Percentiles rank a stretch among this genome's conserved stretches.
Evolutionary conservation across 1,140 invertebrate species (phyloP).

Genomic region (Bombus soroeensis): DNA sequence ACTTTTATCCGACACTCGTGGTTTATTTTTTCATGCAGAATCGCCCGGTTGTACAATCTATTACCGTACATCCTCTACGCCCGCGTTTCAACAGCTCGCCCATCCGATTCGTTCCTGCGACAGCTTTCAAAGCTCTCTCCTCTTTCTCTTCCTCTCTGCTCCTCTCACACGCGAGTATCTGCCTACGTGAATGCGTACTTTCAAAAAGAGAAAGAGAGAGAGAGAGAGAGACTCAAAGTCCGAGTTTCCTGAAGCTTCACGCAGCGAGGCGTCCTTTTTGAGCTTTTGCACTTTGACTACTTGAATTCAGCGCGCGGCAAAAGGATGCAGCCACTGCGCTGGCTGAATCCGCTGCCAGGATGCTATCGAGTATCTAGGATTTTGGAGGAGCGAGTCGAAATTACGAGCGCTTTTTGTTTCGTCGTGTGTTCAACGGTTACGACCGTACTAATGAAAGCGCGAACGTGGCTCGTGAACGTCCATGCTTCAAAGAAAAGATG

Average conservation of each 20-base stretch:
- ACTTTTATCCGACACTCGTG: background rate
- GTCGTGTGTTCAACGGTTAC: background rate
- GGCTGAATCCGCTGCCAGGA: background rate
- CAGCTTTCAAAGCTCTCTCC: constrained; percentile 35
- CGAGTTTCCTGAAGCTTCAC: constrained; percentile 7
- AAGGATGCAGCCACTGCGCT: background rate
- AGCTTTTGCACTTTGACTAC: constrained; percentile 42
- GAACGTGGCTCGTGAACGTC: background rate
- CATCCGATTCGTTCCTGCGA: constrained; percentile 34
- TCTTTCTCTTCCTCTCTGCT: constrained; percentile 4
- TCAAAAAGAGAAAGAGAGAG: background rate
- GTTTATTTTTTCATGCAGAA: background rate
- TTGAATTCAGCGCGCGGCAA: constrained; percentile 12
- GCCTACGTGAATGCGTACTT: constrained; percentile 13
- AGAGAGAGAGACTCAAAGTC: background rate
- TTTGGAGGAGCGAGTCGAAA: background rate
- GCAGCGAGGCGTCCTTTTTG: constrained; percentile 6
- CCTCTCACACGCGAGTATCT: background rate
- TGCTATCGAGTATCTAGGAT: constrained; percentile 14
- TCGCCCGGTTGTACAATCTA: background rate
- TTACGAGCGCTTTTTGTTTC: constrained; percentile 14
- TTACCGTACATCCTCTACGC: background rate
- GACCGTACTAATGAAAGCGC: constrained; percentile 16
- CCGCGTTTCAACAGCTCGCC: constrained; percentile 29
- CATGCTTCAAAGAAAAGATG: background rate